Base-by-base conservation (phyloP, 2,888 invertebrate genomes). In the Polymixis flavicincta region DNA sequence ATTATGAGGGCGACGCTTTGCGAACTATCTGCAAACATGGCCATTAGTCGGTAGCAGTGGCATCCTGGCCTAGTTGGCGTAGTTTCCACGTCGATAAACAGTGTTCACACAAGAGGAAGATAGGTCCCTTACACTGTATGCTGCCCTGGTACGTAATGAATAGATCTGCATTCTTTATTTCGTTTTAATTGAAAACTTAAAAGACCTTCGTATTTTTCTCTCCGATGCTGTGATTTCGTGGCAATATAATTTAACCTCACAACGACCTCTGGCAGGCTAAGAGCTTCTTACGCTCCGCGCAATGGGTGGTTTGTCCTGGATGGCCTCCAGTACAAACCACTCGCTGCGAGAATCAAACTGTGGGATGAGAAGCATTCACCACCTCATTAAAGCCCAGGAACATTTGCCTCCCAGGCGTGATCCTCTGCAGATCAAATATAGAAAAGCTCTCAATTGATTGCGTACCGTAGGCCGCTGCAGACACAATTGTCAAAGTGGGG, bases 71-170 rank as follows among this genome's bases (percentile, higher is more conserved):
- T 78, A 82, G 78, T 87, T 85, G 85, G 82, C 82, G 64, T 71
- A 68, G 78, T 85, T 85, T 87, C 74, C 73, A 77, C 45, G 48
- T 74, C 78, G 85, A 87, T 87, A 84, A 85, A 87, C 82, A 73
- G 45, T 73, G 76, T 68, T 83, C 78, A 76, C 75, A 78, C 60
- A 76, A 67, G 73, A 77, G 71, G 57, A 76, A 84, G 82, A 85
- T 50, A 59, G 65, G 57, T 71, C 50, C 64, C 78, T 64, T 65
- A 48, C 50, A 55, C 50, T 73, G 22, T 64, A 75, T 68, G 67
- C 19, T 63, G 52, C 60, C 67, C 72, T 81, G 45, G 55, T 67
- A 70, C 54, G 13, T 22, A 52, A 65, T 48, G 37, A 80, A 80
- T 61, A 52, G 8, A 68, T 59, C n/a, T 52, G 32, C 25, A 25